Evolutionary conservation across 2,888 invertebrate genomes (phyloP).

Genomic region (Merodon equestris): DNA sequence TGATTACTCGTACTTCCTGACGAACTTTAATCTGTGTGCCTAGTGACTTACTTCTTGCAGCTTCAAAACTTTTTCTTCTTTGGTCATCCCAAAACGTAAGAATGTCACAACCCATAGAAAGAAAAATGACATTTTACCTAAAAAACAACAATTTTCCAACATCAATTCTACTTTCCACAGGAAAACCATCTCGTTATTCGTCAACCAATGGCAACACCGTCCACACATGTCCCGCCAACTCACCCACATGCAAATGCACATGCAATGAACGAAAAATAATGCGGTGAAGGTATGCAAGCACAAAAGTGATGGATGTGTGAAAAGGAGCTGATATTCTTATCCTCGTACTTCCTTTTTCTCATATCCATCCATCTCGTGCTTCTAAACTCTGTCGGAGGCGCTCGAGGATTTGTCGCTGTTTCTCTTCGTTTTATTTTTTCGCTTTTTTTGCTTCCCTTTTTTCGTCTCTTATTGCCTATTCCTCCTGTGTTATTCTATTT

Average conservation of each 20-base stretch:
- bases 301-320: slow-evolving; percentile 14
- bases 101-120: too few relatives aligned
- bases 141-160: too few relatives aligned
- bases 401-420: slow-evolving; percentile 55
- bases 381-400: slow-evolving; percentile 37
- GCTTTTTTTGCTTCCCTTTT: slow-evolving; percentile 6
- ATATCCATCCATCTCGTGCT: slow-evolving; percentile 1
- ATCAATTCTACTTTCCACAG: too few relatives aligned
- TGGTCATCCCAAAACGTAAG: too few relatives aligned
- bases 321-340: slow-evolving; percentile 42
- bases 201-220: slow-evolving; percentile 33
- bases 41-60: too few relatives aligned
- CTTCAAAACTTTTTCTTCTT: too few relatives aligned
- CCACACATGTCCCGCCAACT: slow-evolving; percentile 26
- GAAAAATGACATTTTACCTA: too few relatives aligned
- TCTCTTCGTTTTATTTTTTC: slow-evolving; percentile 15
- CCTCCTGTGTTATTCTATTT: slow-evolving; percentile 1
- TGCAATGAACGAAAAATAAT: slow-evolving; percentile 61
- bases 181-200: too few relatives aligned
- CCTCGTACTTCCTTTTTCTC: slow-evolving; percentile 17
- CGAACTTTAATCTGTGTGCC: too few relatives aligned
- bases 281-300: slow-evolving; percentile 13
- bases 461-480: slow-evolving; percentile 26
- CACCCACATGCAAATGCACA: slow-evolving; percentile 44
- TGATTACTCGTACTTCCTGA: too few relatives aligned